These are phyloP conservation scores for Gallinago undulata DNA, from an alignment of 2,113 vertebrate species.

Conservation along the genomic window DNA sequence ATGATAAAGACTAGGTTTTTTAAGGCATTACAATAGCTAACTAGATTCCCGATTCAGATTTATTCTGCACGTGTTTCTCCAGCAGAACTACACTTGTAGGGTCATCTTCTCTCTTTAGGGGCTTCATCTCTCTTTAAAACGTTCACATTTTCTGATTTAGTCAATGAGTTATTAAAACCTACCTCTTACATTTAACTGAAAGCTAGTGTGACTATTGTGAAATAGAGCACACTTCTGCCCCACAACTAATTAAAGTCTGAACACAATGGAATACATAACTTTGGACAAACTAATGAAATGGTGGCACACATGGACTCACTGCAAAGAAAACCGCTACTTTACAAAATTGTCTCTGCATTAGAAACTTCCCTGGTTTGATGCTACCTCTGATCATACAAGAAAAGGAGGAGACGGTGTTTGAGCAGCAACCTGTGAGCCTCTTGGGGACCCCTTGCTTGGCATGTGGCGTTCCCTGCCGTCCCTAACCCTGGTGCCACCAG, in stretches of 20 bases:
- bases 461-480: not conserved
- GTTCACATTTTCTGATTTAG: not conserved
- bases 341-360: not conserved
- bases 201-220: not conserved
- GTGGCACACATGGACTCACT: not conserved
- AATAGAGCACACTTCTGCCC: not conserved
- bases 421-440: not conserved
- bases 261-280: not conserved
- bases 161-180: not conserved
- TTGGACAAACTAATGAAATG: not conserved
- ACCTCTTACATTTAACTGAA: not conserved
- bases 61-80: not conserved
- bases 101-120: not conserved
- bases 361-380: not conserved
- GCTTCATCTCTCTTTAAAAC: not conserved
- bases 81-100: not conserved
- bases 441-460: not conserved
- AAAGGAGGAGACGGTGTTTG: not conserved
- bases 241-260: not conserved
- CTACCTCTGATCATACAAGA: not conserved
- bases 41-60: slow-evolving; percentile 26
- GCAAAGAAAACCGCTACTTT: not conserved
- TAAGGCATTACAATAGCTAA: slow-evolving; percentile 36
- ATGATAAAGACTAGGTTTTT: slow-evolving; percentile 14
- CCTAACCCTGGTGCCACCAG: not conserved